Percentiles rank a stretch among this genome's conserved stretches.
phyloP scores from a whole-genome alignment of 2,888 invertebrate genomes.

The Yponomeuta evonymella region DNA sequence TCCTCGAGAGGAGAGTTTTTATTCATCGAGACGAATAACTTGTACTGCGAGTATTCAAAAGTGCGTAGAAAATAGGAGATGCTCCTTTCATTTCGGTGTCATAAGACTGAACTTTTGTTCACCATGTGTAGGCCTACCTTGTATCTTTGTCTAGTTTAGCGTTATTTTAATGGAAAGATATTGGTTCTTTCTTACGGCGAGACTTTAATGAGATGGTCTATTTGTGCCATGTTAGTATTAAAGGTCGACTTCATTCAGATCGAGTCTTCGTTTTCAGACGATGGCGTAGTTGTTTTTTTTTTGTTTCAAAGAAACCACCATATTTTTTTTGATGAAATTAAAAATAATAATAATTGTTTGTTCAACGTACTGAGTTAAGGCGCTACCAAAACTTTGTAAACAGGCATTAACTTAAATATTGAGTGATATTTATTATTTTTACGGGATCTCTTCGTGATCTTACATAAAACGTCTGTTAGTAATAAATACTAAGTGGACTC shows the following conservation, averaged over 20 bases:
- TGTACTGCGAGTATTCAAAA: too few species aligned
- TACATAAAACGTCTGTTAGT: neutral
- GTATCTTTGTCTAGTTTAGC: neutral
- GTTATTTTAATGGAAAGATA: neutral
- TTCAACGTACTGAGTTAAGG: neutral
- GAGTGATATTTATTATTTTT: neutral
- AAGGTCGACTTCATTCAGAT: conserved; percentile 28
- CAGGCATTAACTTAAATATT: neutral
- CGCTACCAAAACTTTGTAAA: neutral
- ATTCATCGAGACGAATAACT: too few species aligned
- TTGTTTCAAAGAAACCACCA: too few species aligned
- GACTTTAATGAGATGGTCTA: conserved; percentile 69
- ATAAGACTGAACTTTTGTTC: neutral
- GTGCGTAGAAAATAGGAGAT: too few species aligned
- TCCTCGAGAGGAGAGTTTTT: too few species aligned
- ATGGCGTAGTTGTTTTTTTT: neutral
- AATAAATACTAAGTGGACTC: neutral
- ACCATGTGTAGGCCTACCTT: neutral
- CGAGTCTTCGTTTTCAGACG: neutral
- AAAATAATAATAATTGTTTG: neutral
- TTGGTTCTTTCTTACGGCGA: conserved; percentile 27
- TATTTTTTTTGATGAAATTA: too few species aligned
- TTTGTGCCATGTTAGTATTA: conserved; percentile 73
- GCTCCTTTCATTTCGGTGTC: neutral
- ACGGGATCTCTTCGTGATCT: neutral